Evolutionary conservation across 2,888 invertebrate genomes (phyloP).

Genomic region (Apamea epomidion): DNA sequence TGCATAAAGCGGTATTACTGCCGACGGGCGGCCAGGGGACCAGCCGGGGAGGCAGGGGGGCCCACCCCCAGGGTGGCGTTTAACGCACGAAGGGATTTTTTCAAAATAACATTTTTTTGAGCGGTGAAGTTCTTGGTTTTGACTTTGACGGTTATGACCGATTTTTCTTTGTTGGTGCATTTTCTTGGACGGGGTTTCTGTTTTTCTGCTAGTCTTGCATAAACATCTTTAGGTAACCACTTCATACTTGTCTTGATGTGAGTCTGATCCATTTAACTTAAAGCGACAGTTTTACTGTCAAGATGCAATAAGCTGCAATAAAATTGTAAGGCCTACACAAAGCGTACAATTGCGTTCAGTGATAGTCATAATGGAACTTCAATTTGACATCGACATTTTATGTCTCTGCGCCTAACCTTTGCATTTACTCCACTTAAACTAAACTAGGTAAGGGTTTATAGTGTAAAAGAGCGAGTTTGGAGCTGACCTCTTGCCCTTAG

Average conservation of each 20-base stretch:
- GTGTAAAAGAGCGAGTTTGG: not conserved
- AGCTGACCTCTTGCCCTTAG: not conserved
- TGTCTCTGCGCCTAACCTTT: slow-evolving; percentile 23
- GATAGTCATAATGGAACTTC: slow-evolving; percentile 24
- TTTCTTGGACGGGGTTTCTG: slow-evolving; percentile 10
- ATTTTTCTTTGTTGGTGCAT: slow-evolving; percentile 35
- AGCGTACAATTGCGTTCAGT: not conserved
- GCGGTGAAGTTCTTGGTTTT: slow-evolving; percentile 61
- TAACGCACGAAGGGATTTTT: slow-evolving; percentile 84
- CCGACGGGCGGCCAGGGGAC: slow-evolving; percentile 50
- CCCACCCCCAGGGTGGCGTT: slow-evolving; percentile 70
- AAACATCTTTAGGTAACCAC: not conserved
- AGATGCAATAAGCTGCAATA: not conserved
- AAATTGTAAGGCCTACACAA: not conserved
- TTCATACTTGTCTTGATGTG: not conserved
- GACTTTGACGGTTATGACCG: slow-evolving; percentile 66
- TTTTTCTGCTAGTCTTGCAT: not conserved
- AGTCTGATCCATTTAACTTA: not conserved
- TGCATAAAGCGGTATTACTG: slow-evolving; percentile 82
- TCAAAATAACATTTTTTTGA: slow-evolving; percentile 80
- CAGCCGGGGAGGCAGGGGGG: slow-evolving; percentile 27
- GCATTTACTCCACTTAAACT: slow-evolving; percentile 29
- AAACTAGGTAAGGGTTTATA: slow-evolving; percentile 24
- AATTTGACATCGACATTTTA: slow-evolving; percentile 34
- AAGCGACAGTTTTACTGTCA: slow-evolving; percentile 11